phyloP scores from a whole-genome alignment of 1,140 invertebrate species.

The Sesamia nonagrioides region DNA sequence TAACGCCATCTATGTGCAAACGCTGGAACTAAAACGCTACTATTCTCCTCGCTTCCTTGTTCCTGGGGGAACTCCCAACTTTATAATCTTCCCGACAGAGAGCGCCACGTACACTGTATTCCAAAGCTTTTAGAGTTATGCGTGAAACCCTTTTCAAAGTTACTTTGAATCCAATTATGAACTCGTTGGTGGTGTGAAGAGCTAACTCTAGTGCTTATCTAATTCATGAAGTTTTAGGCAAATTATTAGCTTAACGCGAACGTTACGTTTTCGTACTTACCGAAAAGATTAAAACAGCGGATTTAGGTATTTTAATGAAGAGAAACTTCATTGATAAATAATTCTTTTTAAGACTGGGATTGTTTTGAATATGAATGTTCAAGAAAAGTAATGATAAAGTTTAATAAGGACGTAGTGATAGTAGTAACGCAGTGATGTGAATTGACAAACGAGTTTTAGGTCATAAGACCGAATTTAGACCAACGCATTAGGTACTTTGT shows the following conservation, averaged over 20 bases:
- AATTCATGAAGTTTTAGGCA: conserved; percentile 1
- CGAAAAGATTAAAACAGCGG: conserved; percentile 5
- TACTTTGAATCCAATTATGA: neutral
- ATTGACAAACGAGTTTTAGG: too few species aligned
- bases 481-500: too few species aligned
- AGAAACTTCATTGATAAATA: neutral
- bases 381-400: too few species aligned
- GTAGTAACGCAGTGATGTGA: too few species aligned
- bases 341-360: too few species aligned
- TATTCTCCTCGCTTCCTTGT: conserved; percentile 15
- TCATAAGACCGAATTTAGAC: too few species aligned
- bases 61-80: conserved; percentile 53
- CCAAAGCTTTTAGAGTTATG: neutral
- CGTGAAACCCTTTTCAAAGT: neutral
- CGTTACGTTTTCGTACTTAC: neutral
- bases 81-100: conserved; percentile 48
- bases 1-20: conserved; percentile 59
- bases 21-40: conserved; percentile 44
- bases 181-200: neutral
- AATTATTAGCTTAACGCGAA: conserved; percentile 6
- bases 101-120: conserved; percentile 42
- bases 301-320: neutral
- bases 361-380: too few species aligned
- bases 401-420: too few species aligned
- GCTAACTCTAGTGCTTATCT: conserved; percentile 14